Evolutionary conservation across 2,113 vertebrate genomes (phyloP).

Genomic region (Gallinago media): DNA sequence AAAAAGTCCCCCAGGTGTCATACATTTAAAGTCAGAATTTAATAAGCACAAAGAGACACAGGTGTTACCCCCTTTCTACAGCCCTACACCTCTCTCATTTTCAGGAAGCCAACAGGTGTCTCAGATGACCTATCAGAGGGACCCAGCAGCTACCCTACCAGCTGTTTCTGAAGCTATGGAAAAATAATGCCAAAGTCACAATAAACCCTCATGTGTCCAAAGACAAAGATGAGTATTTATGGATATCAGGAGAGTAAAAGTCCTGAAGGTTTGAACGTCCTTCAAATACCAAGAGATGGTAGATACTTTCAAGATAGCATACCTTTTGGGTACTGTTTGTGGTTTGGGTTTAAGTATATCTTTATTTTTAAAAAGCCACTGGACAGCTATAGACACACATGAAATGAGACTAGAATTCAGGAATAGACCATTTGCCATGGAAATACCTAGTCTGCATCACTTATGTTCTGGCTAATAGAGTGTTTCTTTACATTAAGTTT

Average conservation of each 20-base stretch:
- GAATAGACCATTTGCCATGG: neutral
- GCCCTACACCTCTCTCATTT: neutral
- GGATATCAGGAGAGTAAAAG: neutral
- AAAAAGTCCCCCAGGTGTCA: neutral
- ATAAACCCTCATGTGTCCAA: neutral
- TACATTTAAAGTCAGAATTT: neutral
- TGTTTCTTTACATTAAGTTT: neutral
- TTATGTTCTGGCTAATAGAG: rapidly evolving
- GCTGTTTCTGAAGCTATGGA: neutral
- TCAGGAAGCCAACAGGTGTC: neutral
- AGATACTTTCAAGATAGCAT: neutral
- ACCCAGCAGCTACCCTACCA: neutral
- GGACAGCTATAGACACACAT: neutral
- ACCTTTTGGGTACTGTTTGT: neutral
- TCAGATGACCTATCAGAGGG: neutral
- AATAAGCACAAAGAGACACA: neutral
- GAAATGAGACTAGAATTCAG: neutral
- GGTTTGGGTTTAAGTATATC: neutral
- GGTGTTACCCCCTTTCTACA: neutral
- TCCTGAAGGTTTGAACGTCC: neutral
- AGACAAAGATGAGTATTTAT: neutral
- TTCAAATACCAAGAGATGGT: neutral
- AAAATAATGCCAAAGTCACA: neutral
- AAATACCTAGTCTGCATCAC: neutral
- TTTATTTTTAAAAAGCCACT: neutral